Base-by-base conservation (phyloP, 2,888 invertebrate species). In the Liodrosophila aerea region DNA sequence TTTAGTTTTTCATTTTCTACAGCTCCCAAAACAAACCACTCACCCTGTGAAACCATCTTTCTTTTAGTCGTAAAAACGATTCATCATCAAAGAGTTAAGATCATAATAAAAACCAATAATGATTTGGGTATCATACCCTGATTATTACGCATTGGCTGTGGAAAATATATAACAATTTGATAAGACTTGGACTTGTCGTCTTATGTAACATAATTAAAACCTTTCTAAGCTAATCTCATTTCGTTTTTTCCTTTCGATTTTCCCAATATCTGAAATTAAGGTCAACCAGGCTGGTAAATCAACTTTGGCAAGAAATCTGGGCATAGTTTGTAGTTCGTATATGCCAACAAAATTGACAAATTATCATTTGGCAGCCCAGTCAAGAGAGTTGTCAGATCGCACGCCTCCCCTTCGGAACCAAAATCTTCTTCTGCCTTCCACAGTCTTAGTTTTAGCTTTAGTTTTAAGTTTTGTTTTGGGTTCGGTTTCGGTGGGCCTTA, bases 361-460 rank as follows among this genome's bases (percentile, higher is more conserved):
- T 59, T 45, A 37, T 47, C 59, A 51, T 56, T 44, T 56, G 49
- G 30, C 45, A 52, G 58, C 22, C 40, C 66, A 47, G 30, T 9
- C 29, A 43, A 43, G 58, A 58, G 43, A 30, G 44, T 33, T 18
- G 12, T 47, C 52, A 22, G 22, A 22, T 22, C 22, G 22, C 22
- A 22, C 22, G 22, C 22, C 22, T 22, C 22, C 22, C 22, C 22
- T 2, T 5, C 22, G 3, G 22, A 2, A 2, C 22, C 12, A 18
- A 27, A 16, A n/a, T 49, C 13, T 5, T 60, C 44, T 39, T 45
- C 58, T 22, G 37, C 29, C 18, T 13, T 8, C 33, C n/a, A 15
- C n/a, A 40, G 18, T 15, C 15, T 3, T 13, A 22, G 18, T 5
- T 22, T 31, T 34, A n/a, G n/a, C n/a, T n/a, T n/a, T n/a, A n/a